A percentile compares a stretch with the other conserved stretches of the same genome.
Evolutionary conservation across 2,888 invertebrate species (phyloP).

Genomic region (Drosophila anomelani): DNA sequence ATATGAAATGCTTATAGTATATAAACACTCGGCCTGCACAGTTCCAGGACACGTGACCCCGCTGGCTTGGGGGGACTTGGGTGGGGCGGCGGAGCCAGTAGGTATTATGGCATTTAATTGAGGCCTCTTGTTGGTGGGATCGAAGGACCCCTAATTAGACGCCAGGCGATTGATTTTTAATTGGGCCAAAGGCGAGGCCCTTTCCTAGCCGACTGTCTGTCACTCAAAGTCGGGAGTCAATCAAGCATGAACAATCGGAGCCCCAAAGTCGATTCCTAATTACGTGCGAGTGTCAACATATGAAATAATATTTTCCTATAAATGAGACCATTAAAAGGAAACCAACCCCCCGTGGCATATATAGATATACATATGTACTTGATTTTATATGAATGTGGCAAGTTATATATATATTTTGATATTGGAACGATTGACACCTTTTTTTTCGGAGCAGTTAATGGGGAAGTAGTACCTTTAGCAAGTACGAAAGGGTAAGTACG

Average conservation of each 20-base stretch:
- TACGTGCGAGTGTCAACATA: conserved; percentile 80
- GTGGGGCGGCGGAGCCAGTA: neutral
- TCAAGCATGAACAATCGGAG: conserved; percentile 53
- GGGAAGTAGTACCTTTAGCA: neutral
- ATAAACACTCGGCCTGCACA: conserved; percentile 39
- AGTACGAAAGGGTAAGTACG: too few species aligned
- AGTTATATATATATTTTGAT: neutral
- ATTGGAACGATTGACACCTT: neutral
- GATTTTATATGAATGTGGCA: neutral
- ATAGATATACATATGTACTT: neutral
- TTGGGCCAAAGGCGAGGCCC: conserved; percentile 48
- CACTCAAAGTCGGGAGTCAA: conserved; percentile 59
- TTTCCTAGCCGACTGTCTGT: conserved; percentile 14
- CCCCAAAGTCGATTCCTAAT: conserved; percentile 59
- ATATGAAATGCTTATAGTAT: conserved; percentile 60
- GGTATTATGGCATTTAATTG: conserved; percentile 57
- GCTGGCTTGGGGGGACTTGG: too few species aligned
- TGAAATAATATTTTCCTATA: conserved; percentile 78
- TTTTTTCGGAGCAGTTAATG: too few species aligned
- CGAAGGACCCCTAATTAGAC: conserved; percentile 41
- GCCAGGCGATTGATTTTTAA: conserved; percentile 69
- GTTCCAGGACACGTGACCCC: conserved; percentile 65
- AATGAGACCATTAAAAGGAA: conserved; percentile 55
- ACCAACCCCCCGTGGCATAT: neutral
- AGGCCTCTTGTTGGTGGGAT: conserved; percentile 16